Base-by-base conservation (phyloP, 2,113 vertebrate genomes). In the Sinocyclocheilus maitianheensis region DNA sequence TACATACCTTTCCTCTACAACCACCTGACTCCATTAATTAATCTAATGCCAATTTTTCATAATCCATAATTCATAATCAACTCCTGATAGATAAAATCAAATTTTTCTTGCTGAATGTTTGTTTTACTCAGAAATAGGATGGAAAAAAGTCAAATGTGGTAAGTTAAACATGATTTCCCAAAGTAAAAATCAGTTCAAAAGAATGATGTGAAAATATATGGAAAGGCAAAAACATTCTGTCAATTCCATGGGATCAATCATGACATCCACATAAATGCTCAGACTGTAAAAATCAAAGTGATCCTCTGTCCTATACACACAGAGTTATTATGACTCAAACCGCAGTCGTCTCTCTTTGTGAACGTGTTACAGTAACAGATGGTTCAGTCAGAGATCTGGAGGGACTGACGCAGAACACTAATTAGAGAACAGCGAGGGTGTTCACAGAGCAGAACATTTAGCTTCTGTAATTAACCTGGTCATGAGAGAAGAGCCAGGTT, bases 371-470 rank as follows among this genome's bases (percentile, higher is more conserved):
- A 60, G 26, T 60, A 26, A 78, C 26, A 58, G 77, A 62, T 22
- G 48, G 48, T 34, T 55, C 48, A 24, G 24, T 53, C 4, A 10
- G 46, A 30, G 48, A 55, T 26, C 48, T 62, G 77, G 55, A 40
- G 55, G 18, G 16, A 22, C 18, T 74, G 48, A 77, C 18, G 75
- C 24, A 69, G 46, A 67, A 81, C 79, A 48, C 79, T 51, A 62
- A 82, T 82, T 69, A 53, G 63, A 30, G 46, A 82, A 82, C 80
- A 69, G 43, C 2, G 24, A 82, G 24, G 46, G 43, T 69, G 80
- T 34, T 69, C 80, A 82, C 80, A 69, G 63, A 53, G 63, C 80
- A 82, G 63, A 69, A 82, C 80, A 69, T 53, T 82, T 82, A 82
- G 63, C 80, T 82, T 82, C 46, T 13, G 20, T 82, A 69, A 69